Conservation (phyloP, 2,888 invertebrate genomes). For the Caenorhabditis doughertyi region DNA sequence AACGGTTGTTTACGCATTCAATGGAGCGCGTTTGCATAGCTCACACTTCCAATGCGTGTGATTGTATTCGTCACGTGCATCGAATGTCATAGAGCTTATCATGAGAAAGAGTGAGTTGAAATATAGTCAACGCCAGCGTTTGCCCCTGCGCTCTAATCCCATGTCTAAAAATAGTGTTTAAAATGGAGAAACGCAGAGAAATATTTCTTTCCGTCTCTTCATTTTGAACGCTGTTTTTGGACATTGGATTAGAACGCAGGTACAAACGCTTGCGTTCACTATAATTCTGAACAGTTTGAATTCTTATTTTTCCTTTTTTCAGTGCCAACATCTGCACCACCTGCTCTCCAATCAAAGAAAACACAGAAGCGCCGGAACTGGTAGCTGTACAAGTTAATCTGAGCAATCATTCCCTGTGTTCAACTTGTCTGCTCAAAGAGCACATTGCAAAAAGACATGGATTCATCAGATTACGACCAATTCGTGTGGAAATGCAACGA, state of each 20-base stretch:
- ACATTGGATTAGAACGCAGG: too few relatives aligned
- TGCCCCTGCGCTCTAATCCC: too few relatives aligned
- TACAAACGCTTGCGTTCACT: too few relatives aligned
- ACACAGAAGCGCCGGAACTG: neutral
- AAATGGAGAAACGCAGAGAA: too few relatives aligned
- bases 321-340: conserved; percentile 32
- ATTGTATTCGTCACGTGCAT: conserved; percentile 24
- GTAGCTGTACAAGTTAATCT: neutral
- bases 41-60: too few relatives aligned
- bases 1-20: too few relatives aligned
- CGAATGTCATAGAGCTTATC: conserved; percentile 28
- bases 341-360: conserved; percentile 14
- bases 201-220: too few relatives aligned
- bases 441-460: conserved; percentile 12
- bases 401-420: conserved; percentile 28
- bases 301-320: neutral
- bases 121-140: too few relatives aligned
- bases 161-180: too few relatives aligned
- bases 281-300: neutral
- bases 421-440: conserved; percentile 31
- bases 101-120: conserved; percentile 42
- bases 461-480: conserved; percentile 10
- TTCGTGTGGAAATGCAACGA: conserved; percentile 43
- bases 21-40: too few relatives aligned
- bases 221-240: too few relatives aligned